Conservation (phyloP, 2,113 vertebrate genomes). For the Argyrosomus japonicus region DNA sequence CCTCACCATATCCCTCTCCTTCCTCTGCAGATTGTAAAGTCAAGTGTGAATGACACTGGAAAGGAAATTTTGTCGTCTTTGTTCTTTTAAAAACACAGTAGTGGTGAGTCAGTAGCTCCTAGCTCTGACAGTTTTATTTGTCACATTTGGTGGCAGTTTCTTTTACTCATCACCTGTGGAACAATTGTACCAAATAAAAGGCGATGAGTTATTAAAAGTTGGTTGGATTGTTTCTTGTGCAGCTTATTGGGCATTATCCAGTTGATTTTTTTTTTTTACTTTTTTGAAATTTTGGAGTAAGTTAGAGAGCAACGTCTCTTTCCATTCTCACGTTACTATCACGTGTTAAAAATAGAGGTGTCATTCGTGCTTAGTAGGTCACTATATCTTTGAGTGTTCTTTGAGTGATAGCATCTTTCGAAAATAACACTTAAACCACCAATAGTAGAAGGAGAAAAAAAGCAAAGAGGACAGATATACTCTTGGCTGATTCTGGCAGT, state of each 20-base stretch:
- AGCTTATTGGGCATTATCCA: neutral
- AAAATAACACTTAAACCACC: neutral
- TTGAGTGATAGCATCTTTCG: neutral
- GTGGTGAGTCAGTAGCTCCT: constrained; percentile 77
- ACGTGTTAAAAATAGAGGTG: neutral
- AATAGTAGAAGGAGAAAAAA: neutral
- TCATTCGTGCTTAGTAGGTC: constrained; percentile 13
- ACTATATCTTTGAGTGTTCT: constrained; percentile 6
- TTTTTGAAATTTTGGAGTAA: neutral
- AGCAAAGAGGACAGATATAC: neutral
- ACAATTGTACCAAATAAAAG: constrained; percentile 41
- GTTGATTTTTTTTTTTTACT: neutral
- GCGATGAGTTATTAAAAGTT: constrained; percentile 5
- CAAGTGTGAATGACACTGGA: constrained; percentile 51
- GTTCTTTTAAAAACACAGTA: constrained; percentile 35
- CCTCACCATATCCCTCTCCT: constrained; percentile 29
- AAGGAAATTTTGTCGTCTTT: constrained; percentile 35
- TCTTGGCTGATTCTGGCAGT: constrained; percentile 5
- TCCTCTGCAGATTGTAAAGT: constrained; percentile 67
- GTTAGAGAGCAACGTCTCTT: neutral
- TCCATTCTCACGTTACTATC: neutral
- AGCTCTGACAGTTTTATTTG: constrained; percentile 33
- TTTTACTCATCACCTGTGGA: constrained; percentile 50
- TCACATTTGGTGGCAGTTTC: constrained; percentile 27
- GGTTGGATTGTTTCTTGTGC: constrained; percentile 12